Base-by-base conservation (phyloP, 2,113 vertebrate species). In the Syngnathoides biaculeatus region DNA sequence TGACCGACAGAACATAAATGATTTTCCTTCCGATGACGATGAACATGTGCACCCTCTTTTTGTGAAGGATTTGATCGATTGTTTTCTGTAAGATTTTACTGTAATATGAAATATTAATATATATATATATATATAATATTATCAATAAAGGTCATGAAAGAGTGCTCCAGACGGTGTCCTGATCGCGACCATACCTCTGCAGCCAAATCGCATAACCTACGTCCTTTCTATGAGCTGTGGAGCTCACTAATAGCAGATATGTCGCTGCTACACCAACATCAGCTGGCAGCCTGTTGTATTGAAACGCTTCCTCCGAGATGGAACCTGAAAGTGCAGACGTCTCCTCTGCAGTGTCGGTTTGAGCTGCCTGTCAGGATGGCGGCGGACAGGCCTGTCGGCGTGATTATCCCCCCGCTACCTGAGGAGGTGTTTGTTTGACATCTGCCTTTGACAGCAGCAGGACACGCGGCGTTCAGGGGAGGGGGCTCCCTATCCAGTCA, bases 371-470 rank as follows among this genome's bases (percentile, higher is more conserved):
- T 87, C 90, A 88, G 90, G 88, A 92, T 90, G 92, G 92, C 80
- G 87, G 88, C 92, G 92, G 90, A 91, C 92, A 90, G 89, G 87
- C 89, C 84, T 92, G 91, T 93, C 92, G 84, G 86, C 89, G 90
- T 88, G 91, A 93, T 94, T 93, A 93, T 88, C 89, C 82, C 88
- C 86, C 74, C 69, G 77, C 87, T 93, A 92, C 91, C 92, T 92
- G 90, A 93, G 90, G 91, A 94, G 90, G 92, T 92, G 93, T 93
- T 93, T 93, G 93, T 92, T 93, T 93, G 90, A 93, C 93, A 92
- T 86, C 90, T 86, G 84, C 85, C 85, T 90, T 88, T 94, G 94
- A 93, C 93, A 91, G 92, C 87, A 83, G 73, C 82, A 83, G 89
- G 91, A 92, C 91, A 86, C 68, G 78, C 86, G 88, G 81, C 85